Base-by-base conservation (phyloP, 1,140 invertebrate species). In the Anastrepha obliqua region DNA sequence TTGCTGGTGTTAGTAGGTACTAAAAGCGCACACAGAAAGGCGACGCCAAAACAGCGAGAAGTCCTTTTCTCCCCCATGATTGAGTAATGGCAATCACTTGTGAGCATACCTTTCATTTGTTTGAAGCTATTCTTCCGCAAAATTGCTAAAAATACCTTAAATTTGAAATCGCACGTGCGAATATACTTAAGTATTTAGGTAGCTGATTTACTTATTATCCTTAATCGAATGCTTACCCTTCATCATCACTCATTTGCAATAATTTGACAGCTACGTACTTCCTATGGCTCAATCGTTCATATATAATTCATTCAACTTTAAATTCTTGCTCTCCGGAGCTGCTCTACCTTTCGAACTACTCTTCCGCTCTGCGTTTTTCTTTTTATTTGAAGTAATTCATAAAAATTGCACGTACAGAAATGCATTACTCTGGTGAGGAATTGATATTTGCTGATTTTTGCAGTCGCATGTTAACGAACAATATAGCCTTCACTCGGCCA, bases 391-490 rank as follows among this genome's bases (percentile, higher is more conserved):
- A 51, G 74, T 81, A 81, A 81, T 81, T 81, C 74, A 81, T 81
- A 81, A 81, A 81, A 81, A 20, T 81, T 81, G n/a, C 74, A 81
- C 74, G 74, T 81, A 47, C 74, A 81, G 55, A 51, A 20, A 55
- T 55, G 74, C 47, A 81, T 81, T 81, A 29, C 51, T 55, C 47
- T 47, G 17, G 74, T 55, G 47, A 81, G 17, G 20, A n/a, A 55
- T 81, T 42, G 47, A 81, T 9, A 17, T 55, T 55, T 81, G 64
- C 6, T 42, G 47, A 81, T 81, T 55, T 6, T 6, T 81, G 67
- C 67, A 74, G 42, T 15, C 42, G 67, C 67, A 62, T 67, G 64
- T 67, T 29, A 20, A 67, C 29, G 17, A 67, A 29, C 7, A 67
- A 55, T 29, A 29, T 29, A 74, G 70, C 74, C 74, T 81, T 81